Base-by-base conservation (phyloP, 1,140 invertebrate species). In the Diachasma alloeum region DNA sequence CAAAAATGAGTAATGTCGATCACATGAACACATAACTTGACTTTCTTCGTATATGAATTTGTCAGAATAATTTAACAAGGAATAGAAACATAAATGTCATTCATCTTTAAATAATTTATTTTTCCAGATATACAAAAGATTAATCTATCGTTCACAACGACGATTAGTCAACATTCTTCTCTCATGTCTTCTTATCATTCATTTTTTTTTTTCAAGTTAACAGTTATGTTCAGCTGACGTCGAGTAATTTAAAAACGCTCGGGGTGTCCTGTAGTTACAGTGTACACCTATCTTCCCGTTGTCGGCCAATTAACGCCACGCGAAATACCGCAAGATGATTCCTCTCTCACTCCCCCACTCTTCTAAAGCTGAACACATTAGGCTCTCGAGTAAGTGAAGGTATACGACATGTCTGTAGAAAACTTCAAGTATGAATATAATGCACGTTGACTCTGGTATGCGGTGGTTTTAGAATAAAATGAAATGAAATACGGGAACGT, bases 241-340 rank as follows among this genome's bases (percentile, higher is more conserved):
- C 31, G 31, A 31, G 53, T 59, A 59, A 22, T 59, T 59, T 59
- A 17, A 11, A 59, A 59, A 22, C n/a, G 53, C 53, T 59, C 19
- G 48, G 19, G 48, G 48, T 56, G 48, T 56, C 15, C 39, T 42
- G 39, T 9, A 13, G 39, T 11, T 42, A 42, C 4, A 31, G 15
- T 10, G 4, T 26, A 24, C 11, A 24, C 24, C 59, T 13, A 24
- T 10, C 59, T 19, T 24, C 59, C 59, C 59, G 22, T 63, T 63
- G 22, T 66, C 42, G 53, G 78, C 42, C 81, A 84, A 84, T 84
- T 84, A 83, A 80, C 79, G 70, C 75, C 83, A 84, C 81, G 82
- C 81, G 76, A 82, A 79, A 83, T 82, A 72, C 75, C 78, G 77
- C 77, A 80, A 77, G 69, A 68, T 73, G 46, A 53, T 63, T 53